These are phyloP conservation scores for Micromussa lordhowensis DNA, from an alignment of 92 coral and sea anemone genomes.

Conservation along the genomic window DNA sequence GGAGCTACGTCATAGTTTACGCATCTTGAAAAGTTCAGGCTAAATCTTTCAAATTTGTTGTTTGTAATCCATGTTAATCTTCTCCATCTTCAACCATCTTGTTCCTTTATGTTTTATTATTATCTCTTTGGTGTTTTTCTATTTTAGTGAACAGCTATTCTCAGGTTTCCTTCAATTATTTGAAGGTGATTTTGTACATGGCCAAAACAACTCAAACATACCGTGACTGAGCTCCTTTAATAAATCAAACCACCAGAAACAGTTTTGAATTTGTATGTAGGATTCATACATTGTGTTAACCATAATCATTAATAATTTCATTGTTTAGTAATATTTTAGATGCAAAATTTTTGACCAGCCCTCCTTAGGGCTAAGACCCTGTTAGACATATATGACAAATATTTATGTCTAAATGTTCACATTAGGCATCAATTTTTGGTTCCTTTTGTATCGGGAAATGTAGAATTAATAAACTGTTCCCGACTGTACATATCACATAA, in stretches of 20 bases:
- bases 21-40: too few species aligned
- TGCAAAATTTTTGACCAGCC: slow-evolving; percentile 11
- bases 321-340: not conserved
- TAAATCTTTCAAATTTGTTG: too few species aligned
- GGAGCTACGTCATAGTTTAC: too few species aligned
- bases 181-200: too few species aligned
- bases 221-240: too few species aligned
- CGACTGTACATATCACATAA: slow-evolving; percentile 7
- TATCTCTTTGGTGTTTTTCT: too few species aligned
- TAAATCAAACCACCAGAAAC: not conserved
- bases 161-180: too few species aligned
- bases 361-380: not conserved
- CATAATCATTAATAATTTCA: not conserved
- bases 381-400: not conserved
- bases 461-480: not conserved
- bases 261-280: slow-evolving; percentile 1
- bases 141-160: too few species aligned
- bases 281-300: not conserved
- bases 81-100: too few species aligned
- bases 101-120: too few species aligned
- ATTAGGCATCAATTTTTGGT: not conserved
- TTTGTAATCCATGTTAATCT: too few species aligned
- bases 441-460: not conserved
- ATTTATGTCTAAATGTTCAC: not conserved
- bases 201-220: too few species aligned